Evolutionary conservation across 2,888 invertebrate species (phyloP), one percentile per base, ranked within the genome.

Genomic region (Euproctis similis): DNA sequence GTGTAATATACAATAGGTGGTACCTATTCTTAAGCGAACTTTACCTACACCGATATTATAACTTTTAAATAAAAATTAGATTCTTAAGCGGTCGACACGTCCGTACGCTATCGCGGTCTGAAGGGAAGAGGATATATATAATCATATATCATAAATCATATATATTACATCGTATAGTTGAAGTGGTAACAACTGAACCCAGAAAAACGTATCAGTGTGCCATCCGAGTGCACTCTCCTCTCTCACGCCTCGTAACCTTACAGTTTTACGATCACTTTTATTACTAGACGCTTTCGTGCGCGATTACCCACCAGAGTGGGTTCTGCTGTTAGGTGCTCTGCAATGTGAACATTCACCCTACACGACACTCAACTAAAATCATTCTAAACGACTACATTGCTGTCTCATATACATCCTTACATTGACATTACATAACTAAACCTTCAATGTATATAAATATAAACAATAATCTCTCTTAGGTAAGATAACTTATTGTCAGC

Each of bases 251-350:
- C 81, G 80, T 82, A 80, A 82, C 77, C 69, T 78, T 77, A 78
- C 77, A 74, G 75, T 78, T 82, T 82, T 82, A 82, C 74, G 81
- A 77, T 61, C 72, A 56, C 70, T 81, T 82, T 82, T 82, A 84
- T 82, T 81, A 76, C 82, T 67, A 76, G 77, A 80, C 82, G 82
- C 82, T 84, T 84, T 84, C 82, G 80, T 81, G 80, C 80, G 59
- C 82, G 81, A 84, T 82, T 82, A 84, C 82, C 81, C 82, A 75
- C 80, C 63, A 66, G 82, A 84, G 82, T 84, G 82, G 80, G 81
- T 82, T 84, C 81, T 73, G 82, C 80, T 84, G 82, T 84, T 80
- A 82, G 70, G 53, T 59, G 58, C 72, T 75, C 69, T 58, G 53
- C 49, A 59, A 63, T 58, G 55, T 51, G 60, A 57, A 52, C 64